Base-by-base conservation (phyloP, 2,797 vertebrate genomes). In the Remorina albescens region DNA sequence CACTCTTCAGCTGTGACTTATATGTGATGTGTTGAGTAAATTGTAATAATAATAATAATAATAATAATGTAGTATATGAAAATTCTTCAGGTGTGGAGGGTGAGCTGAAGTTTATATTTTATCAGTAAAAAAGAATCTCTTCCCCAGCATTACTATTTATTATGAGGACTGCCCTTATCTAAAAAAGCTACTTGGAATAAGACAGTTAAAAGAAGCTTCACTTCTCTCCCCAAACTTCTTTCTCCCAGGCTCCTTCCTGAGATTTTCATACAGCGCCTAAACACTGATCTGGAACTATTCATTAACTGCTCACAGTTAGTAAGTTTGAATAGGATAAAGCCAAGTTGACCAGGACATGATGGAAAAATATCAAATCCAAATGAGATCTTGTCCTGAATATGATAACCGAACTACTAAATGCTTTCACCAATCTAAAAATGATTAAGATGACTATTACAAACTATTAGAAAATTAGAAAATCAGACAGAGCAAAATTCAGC, bases 321-420 rank as follows among this genome's bases (percentile, higher is more conserved):
- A 65, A 65, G 13, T 18, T 21, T 2, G 11, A 10, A 30, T 7
- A 47, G 53, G 49, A 78, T 42, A 63, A 68, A 44, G 23, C 71
- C 15, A 44, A 57, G 30, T 51, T 37, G 34, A 41, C 8, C 2
- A 13, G 63, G 58, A 67, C 39, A 47, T 61, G 64, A 25, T 37
- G 32, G 23, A 30, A 60, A 64, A 44, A 4, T 62, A 67, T 30
- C 10, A 25, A 13, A 16, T 30, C 25, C 30, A 15, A 41, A 26
- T 10, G 25, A 50, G 2, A 41, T 39, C 32, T 57, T 55, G 28
- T 55, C 47, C 54, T 68, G 54, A 71, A 53, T 39, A 25, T 44
- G 5, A 70, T 76, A 55, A 44, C 46, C 21, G 16, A 7, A 19
- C 23, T 42, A 62, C 46, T 66, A 44, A 74, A 73, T 39, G 34